A percentile compares a stretch with the other conserved stretches of the same genome.
phyloP scores from a whole-genome alignment of 2,888 invertebrate genomes.

The Tenthredo distinguenda region DNA sequence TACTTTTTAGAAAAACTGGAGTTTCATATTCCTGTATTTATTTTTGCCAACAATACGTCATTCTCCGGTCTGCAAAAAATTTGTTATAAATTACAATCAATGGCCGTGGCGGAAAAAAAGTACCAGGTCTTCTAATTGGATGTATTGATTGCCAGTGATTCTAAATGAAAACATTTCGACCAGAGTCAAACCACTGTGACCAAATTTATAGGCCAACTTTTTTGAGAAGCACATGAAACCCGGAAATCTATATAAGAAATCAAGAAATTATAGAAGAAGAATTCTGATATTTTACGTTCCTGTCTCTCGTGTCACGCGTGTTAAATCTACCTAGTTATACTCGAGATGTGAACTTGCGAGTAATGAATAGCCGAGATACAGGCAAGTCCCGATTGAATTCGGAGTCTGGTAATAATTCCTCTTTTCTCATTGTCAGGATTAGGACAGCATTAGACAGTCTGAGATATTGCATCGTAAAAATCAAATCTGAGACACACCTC shows the following conservation, averaged over 20 bases:
- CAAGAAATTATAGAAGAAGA: not conserved
- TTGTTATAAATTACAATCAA: not conserved
- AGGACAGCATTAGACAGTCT: not conserved
- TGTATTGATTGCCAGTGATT: not conserved
- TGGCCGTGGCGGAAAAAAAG: not conserved
- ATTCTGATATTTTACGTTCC: not conserved
- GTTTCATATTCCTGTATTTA: not conserved
- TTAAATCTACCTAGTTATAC: not conserved
- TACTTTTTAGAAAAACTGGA: not conserved
- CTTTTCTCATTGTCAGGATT: not conserved
- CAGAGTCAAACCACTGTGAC: not conserved
- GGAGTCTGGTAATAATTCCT: not conserved
- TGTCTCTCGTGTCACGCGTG: not conserved
- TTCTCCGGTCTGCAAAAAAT: not conserved
- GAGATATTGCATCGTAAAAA: not conserved
- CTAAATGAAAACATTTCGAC: not conserved
- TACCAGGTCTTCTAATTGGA: not conserved
- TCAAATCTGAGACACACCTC: not conserved
- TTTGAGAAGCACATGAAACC: not conserved
- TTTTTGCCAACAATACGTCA: not conserved
- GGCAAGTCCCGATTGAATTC: not conserved
- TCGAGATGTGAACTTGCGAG: not conserved
- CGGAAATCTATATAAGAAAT: not conserved
- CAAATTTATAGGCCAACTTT: slow-evolving; percentile 4
- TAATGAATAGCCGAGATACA: not conserved